Conservation (phyloP, 2,888 invertebrate genomes). For the Ophioninae sp. region DNA sequence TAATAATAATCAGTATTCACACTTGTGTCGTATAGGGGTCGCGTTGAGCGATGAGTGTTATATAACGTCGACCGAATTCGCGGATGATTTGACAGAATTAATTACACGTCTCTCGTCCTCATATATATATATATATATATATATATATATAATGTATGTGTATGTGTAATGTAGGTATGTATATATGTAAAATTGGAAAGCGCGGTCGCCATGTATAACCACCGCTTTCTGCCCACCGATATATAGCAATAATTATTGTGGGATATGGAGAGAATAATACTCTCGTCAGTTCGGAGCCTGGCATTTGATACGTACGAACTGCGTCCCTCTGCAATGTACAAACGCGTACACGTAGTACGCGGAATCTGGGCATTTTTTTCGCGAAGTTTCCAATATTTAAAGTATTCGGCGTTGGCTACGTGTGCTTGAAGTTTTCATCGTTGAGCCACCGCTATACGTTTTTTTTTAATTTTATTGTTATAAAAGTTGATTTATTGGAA, state of each 20-base stretch:
- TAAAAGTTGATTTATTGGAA: too few species aligned
- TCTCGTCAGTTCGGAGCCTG: neutral
- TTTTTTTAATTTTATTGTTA: too few species aligned
- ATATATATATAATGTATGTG: neutral
- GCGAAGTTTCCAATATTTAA: too few species aligned
- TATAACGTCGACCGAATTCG: conserved; percentile 37
- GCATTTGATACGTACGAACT: neutral
- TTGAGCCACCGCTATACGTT: too few species aligned
- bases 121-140: neutral
- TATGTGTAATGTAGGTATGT: neutral
- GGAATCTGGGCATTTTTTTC: too few species aligned
- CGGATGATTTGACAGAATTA: conserved; percentile 55
- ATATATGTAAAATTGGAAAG: neutral
- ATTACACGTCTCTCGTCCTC: conserved; percentile 34
- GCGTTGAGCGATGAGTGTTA: neutral
- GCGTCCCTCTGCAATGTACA: neutral
- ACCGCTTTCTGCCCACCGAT: conserved; percentile 2
- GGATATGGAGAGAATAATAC: conserved; percentile 3
- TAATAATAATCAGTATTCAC: neutral
- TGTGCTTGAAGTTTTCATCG: too few species aligned
- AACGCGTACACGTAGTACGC: neutral
- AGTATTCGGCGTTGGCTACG: too few species aligned
- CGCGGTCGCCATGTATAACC: neutral
- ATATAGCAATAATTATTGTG: conserved; percentile 23
- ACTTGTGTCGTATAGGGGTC: neutral